These are phyloP conservation scores for Drosophila paramelanica DNA, from an alignment of 2,888 invertebrate species.

Conservation along the genomic window DNA sequence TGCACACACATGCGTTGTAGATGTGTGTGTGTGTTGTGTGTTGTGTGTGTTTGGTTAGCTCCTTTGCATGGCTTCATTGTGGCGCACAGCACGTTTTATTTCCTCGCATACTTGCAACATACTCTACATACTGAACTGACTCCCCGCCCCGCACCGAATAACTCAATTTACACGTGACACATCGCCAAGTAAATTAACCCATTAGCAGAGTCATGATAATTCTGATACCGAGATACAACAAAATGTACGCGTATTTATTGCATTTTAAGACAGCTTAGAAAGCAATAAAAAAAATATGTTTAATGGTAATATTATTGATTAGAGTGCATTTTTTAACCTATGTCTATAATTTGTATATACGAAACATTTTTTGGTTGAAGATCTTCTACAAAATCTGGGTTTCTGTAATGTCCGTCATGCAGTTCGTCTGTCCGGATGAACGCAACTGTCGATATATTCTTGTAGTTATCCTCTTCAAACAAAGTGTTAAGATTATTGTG, in stretches of 20 bases:
- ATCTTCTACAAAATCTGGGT: no score
- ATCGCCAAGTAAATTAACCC: slow-evolving; percentile 64
- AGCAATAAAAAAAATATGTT: neutral
- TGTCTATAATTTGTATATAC: no score
- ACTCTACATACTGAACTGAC: slow-evolving; percentile 25
- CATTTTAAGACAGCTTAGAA: neutral
- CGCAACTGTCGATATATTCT: no score
- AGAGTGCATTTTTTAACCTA: no score
- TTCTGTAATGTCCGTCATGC: no score
- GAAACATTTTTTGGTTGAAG: no score
- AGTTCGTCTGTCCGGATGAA: no score
- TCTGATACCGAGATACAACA: neutral
- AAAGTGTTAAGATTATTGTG: no score
- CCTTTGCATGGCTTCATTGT: slow-evolving; percentile 79
- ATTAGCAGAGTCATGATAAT: slow-evolving; percentile 36
- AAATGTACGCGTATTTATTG: neutral
- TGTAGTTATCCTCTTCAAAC: no score
- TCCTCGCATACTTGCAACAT: slow-evolving; percentile 63
- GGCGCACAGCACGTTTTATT: slow-evolving; percentile 79
- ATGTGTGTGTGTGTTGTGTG: slow-evolving; percentile 19
- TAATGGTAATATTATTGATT: neutral
- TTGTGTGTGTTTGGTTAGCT: slow-evolving; percentile 45
- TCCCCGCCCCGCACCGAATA: slow-evolving; percentile 47
- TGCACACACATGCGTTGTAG: slow-evolving; percentile 12
- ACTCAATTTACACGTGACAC: slow-evolving; percentile 81